Evolutionary conservation across 2,888 invertebrate genomes (phyloP), one percentile per base, ranked within the genome.

Genomic region (Agriopis aurantiaria): DNA sequence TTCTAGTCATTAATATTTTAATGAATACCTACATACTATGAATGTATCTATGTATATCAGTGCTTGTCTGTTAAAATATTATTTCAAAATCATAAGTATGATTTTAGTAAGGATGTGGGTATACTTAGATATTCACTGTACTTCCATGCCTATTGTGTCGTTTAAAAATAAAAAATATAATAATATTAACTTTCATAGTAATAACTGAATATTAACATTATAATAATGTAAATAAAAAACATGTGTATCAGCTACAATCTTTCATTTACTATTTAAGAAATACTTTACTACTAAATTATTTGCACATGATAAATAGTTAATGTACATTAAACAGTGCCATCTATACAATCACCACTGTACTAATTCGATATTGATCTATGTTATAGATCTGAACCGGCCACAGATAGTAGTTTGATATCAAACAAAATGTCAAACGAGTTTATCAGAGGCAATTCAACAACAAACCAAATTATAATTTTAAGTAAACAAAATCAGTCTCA

Each of bases 221-320:
- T 82, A 81, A 85, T 82, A 82, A 74, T 76, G 74, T 90, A 90
- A 89, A 92, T 91, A 91, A 91, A 91, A 82, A 84, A 85, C 82
- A 85, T 85, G 86, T 89, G 88, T 89, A 91, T 87, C 89, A 86
- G 88, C 88, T 81, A 79, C 71, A 78, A 80, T 85, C 80, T 83
- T 85, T 87, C 69, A 82, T 83, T 85, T 66, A 43, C 11, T 5
- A 33, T 5, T 33, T 33, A 33, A 33, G 5, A 5, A 3, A 33
- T 33, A 33, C 33, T 33, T 33, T 3, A 33, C 33, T 33, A 33
- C 33, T 33, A 33, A 33, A 33, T 33, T 33, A 33, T 33, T 33
- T 33, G 3, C 33, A 33, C 33, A 33, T 33, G 33, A 33, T 33
- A 33, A 1, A 33, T 33, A 4, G 33, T 6, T 8, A 12, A 58